A percentile compares a stretch with the other conserved stretches of the same genome.
Evolutionary conservation across 1,140 invertebrate species (phyloP).

Genomic region (Thaumetopoea pityocampa): DNA sequence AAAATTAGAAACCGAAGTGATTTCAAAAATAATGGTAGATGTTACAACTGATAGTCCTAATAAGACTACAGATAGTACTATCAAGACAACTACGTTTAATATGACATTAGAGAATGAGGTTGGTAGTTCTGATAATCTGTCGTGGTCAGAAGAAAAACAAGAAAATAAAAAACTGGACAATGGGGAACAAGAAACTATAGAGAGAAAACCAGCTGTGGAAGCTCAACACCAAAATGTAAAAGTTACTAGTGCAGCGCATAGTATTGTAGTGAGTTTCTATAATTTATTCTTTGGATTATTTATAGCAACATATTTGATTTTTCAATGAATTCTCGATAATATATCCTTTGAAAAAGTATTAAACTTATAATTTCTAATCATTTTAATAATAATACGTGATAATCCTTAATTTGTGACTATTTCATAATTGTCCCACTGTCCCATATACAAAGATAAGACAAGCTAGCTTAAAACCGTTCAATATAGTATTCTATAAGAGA

Average conservation of each 20-base stretch:
- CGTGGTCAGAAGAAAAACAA: slow-evolving; percentile 29
- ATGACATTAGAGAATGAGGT: too few relatives aligned
- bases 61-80: slow-evolving; percentile 1
- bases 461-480: too few relatives aligned
- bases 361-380: slow-evolving; percentile 7
- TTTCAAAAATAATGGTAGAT: too few relatives aligned
- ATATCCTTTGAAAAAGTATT: slow-evolving; percentile 7
- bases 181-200: slow-evolving; percentile 17
- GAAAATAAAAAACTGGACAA: slow-evolving; percentile 19
- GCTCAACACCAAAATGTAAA: slow-evolving; percentile 34
- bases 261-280: slow-evolving; percentile 6
- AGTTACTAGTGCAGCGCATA: slow-evolving; percentile 15
- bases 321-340: slow-evolving; percentile 12
- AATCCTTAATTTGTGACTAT: too few relatives aligned
- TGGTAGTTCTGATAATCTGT: too few relatives aligned
- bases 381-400: slow-evolving; percentile 1
- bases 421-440: too few relatives aligned
- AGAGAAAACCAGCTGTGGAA: slow-evolving; percentile 35
- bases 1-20: too few relatives aligned
- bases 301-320: slow-evolving; percentile 19
- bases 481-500: too few relatives aligned
- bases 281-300: slow-evolving; percentile 24
- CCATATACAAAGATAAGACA: too few relatives aligned
- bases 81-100: too few relatives aligned
- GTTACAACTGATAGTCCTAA: too few relatives aligned